A percentile compares a stretch with the other conserved stretches of the same genome.
Conservation (phyloP, 2,113 vertebrate genomes). For the Macroglossus sobrinus region DNA sequence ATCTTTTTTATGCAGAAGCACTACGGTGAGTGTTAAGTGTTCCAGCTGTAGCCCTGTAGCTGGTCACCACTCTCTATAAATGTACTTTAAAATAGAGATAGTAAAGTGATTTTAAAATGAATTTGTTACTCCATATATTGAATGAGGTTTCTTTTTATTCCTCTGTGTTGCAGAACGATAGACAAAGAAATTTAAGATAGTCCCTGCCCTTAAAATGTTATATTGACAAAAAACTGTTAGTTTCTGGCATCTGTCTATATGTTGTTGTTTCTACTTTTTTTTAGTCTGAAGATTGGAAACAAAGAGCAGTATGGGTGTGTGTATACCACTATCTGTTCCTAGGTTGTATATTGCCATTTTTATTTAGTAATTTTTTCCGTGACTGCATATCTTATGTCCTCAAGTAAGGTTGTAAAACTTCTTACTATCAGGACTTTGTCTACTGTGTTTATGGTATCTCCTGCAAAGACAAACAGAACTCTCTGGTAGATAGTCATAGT, state of each 20-base stretch:
- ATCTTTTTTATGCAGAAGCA: constrained; percentile 95
- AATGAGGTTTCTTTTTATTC: not conserved
- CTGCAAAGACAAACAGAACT: not conserved
- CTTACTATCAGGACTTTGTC: not conserved
- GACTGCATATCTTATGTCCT: not conserved
- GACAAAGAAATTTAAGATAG: not conserved
- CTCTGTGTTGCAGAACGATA: not conserved
- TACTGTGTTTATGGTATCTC: not conserved
- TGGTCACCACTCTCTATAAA: not conserved
- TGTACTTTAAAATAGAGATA: not conserved
- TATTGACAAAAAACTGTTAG: not conserved
- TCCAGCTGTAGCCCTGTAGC: not conserved
- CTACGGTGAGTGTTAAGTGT: constrained; percentile 83
- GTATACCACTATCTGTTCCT: not conserved
- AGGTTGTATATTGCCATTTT: not conserved
- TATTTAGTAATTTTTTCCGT: not conserved
- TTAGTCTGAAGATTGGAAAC: not conserved
- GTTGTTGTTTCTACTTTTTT: not conserved
- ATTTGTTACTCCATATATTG: not conserved
- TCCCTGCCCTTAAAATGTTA: not conserved
- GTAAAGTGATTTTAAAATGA: not conserved
- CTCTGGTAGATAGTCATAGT: not conserved
- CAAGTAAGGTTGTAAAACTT: not conserved
- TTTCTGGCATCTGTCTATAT: not conserved
- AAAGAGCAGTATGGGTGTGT: not conserved